These are phyloP conservation scores for Caenorhabditis sp. DNA, from an alignment of 2,888 invertebrate genomes.

Conservation along the genomic window DNA sequence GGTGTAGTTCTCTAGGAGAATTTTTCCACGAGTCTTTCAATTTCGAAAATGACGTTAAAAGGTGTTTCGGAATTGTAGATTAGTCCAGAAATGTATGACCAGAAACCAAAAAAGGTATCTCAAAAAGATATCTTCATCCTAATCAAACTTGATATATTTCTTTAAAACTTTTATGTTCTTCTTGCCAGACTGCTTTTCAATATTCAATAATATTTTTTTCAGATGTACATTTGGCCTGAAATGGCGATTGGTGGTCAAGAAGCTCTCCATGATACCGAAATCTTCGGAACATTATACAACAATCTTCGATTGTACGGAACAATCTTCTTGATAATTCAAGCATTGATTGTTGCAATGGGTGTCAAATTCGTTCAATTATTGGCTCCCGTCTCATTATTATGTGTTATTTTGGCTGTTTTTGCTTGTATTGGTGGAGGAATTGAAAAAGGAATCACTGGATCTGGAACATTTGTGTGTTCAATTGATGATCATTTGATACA, in stretches of 20 bases:
- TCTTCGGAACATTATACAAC: conserved; percentile 81
- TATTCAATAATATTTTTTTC: no score
- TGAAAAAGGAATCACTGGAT: conserved; percentile 81
- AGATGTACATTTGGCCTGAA: conserved; percentile 67
- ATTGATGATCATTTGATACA: conserved; percentile 85
- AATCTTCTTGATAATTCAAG: conserved; percentile 85
- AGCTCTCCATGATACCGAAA: conserved; percentile 61
- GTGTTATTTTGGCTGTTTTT: conserved; percentile 92
- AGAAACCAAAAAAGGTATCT: no score
- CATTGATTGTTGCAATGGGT: conserved; percentile 85
- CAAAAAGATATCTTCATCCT: no score
- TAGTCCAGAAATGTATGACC: no score
- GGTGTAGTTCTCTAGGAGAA: no score
- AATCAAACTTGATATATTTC: neutral
- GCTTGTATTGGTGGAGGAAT: conserved; percentile 96
- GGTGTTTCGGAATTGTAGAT: no score
- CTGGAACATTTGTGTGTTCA: conserved; percentile 87
- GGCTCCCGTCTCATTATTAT: conserved; percentile 92
- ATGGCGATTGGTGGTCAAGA: conserved; percentile 68
- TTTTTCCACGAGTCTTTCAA: no score
- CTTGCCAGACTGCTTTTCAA: no score
- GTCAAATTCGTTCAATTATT: conserved; percentile 99
- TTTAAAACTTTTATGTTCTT: no score
- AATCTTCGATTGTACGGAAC: conserved; percentile 98
- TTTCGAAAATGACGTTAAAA: no score